Evolutionary conservation across 2,797 vertebrate species (phyloP).

Genomic region (Coregonus sp.): DNA sequence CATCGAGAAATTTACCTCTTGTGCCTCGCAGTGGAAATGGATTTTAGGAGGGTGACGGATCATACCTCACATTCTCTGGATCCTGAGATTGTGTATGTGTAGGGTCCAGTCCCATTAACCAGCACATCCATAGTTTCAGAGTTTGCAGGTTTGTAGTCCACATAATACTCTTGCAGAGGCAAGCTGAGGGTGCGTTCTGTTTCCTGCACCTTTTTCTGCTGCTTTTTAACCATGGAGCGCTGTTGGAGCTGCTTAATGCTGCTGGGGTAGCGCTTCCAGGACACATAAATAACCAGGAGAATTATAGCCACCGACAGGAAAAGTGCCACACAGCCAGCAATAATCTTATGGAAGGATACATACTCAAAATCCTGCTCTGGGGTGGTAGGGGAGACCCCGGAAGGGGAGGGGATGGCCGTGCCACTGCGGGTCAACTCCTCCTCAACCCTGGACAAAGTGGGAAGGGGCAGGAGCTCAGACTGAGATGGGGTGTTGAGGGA

Average conservation of each 20-base stretch:
- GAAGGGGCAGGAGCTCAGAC: constrained; percentile 73
- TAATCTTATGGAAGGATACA: constrained; percentile 96
- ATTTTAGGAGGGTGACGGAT: constrained; percentile 92
- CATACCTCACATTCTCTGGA: constrained; percentile 99
- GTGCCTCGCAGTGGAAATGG: constrained; percentile 93
- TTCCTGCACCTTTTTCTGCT: constrained; percentile 90
- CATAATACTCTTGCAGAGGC: constrained; percentile 98
- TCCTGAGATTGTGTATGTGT: constrained; percentile 98
- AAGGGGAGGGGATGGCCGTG: constrained; percentile 68
- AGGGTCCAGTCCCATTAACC: constrained; percentile 95
- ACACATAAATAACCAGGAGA: constrained; percentile 94
- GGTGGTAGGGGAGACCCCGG: constrained; percentile 73
- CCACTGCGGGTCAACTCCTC: constrained; percentile 66
- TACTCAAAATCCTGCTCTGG: constrained; percentile 87
- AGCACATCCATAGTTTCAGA: constrained; percentile 98
- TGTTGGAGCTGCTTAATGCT: constrained; percentile 96
- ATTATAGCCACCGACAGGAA: constrained; percentile 95
- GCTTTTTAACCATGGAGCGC: constrained; percentile 88
- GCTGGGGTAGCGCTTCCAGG: constrained; percentile 94
- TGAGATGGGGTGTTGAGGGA: constrained; percentile 74
- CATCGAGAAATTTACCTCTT: constrained; percentile 91
- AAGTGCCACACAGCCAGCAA: constrained; percentile 92
- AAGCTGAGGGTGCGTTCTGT: constrained; percentile 90
- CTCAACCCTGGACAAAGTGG: constrained; percentile 77
- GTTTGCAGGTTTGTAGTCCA: constrained; percentile 99